Conservation (phyloP, 2,888 invertebrate genomes). For the Poecilus cupreus region DNA sequence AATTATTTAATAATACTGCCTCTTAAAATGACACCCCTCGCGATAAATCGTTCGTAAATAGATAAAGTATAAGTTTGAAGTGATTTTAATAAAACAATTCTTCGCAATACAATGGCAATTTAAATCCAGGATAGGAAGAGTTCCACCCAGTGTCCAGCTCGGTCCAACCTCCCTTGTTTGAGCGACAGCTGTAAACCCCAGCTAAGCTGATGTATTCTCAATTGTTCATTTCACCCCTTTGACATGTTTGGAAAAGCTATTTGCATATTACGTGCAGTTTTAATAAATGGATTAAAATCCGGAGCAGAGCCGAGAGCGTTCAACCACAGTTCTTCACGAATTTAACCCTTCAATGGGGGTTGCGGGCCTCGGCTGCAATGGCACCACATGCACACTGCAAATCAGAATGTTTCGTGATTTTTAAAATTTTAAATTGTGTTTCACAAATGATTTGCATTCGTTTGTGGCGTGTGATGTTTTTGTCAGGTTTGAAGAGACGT, state of each 20-base stretch:
- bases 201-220: slow-evolving; percentile 50
- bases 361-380: too few species aligned
- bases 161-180: neutral
- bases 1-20: too few species aligned
- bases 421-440: neutral
- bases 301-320: neutral
- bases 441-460: neutral
- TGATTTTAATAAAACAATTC: too few species aligned
- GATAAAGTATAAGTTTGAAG: too few species aligned
- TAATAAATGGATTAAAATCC: slow-evolving; percentile 57
- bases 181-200: slow-evolving; percentile 42
- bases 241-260: slow-evolving; percentile 49
- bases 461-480: neutral
- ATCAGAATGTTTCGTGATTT: neutral
- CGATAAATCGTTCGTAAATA: too few species aligned
- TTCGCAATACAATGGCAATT: too few species aligned
- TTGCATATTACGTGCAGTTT: slow-evolving; percentile 55
- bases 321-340: neutral
- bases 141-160: too few species aligned
- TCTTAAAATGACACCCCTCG: too few species aligned
- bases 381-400: neutral
- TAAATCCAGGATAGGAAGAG: too few species aligned
- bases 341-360: too few species aligned
- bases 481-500: neutral
- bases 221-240: slow-evolving; percentile 53